Evolutionary conservation across 2,113 vertebrate genomes (phyloP).

Genomic region (Heterotis niloticus): DNA sequence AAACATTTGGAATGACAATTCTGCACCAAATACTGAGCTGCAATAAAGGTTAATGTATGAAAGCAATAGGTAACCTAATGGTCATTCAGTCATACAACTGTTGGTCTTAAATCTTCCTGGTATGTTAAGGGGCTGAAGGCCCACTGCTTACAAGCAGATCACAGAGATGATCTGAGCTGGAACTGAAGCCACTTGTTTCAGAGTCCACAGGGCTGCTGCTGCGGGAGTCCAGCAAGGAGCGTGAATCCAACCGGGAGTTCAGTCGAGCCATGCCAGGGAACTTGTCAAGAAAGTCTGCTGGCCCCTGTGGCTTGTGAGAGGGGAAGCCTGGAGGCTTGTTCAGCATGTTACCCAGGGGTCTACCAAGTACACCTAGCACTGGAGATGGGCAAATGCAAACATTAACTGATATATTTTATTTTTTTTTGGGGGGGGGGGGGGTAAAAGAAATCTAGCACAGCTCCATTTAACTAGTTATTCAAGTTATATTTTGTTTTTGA

Average conservation of each 20-base stretch:
- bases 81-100: neutral
- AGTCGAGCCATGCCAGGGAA: conserved; percentile 76
- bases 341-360: conserved; percentile 74
- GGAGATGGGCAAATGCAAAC: neutral
- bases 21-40: too few relatives aligned
- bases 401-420: too few relatives aligned
- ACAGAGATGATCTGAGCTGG: conserved; percentile 93
- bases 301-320: conserved; percentile 71
- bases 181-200: conserved; percentile 96
- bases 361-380: conserved; percentile 78
- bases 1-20: neutral
- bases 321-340: conserved; percentile 78
- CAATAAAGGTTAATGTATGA: too few relatives aligned
- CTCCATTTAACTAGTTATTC: too few relatives aligned
- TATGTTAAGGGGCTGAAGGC: neutral
- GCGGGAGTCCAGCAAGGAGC: conserved; percentile 85
- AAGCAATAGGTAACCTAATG: too few relatives aligned
- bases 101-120: neutral
- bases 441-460: neutral
- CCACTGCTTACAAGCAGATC: conserved; percentile 77
- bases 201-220: conserved; percentile 96
- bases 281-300: conserved; percentile 83
- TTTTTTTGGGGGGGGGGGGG: too few relatives aligned
- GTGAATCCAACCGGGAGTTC: conserved; percentile 75
- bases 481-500: too few relatives aligned